These are phyloP conservation scores for Drosophila guanche DNA, from an alignment of 1,140 invertebrate species.

Conservation along the genomic window DNA sequence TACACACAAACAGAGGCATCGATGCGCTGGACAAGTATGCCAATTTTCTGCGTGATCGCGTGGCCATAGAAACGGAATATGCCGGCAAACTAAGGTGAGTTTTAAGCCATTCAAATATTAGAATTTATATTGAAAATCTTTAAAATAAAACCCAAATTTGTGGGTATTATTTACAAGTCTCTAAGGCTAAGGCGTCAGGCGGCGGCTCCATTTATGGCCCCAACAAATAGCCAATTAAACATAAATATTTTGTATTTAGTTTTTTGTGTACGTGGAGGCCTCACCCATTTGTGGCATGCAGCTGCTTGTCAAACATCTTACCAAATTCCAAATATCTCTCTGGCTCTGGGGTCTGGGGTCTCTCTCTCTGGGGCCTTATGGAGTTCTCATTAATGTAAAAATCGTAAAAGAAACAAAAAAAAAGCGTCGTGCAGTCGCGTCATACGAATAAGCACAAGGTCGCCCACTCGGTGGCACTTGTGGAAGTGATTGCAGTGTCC, in stretches of 20 bases:
- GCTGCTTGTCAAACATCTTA: constrained; percentile 26
- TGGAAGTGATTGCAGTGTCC: constrained; percentile 55
- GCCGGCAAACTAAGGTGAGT: constrained; percentile 96
- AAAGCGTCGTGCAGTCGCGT: background rate
- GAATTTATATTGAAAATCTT: background rate
- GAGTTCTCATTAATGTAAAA: constrained; percentile 67
- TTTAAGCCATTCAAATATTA: too few relatives aligned
- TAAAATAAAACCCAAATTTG: too few relatives aligned
- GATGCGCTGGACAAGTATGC: constrained; percentile 98
- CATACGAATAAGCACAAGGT: constrained; percentile 66
- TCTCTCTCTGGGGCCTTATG: constrained; percentile 3
- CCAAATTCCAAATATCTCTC: constrained; percentile 38
- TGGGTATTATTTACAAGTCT: constrained; percentile 13
- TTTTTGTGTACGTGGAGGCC: constrained; percentile 41
- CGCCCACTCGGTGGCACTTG: constrained; percentile 42
- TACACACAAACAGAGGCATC: constrained; percentile 98
- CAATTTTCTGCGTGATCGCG: constrained; percentile 96
- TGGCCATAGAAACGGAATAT: constrained; percentile 97
- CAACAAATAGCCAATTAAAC: constrained; percentile 65
- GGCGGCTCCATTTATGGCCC: constrained; percentile 56
- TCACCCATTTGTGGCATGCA: constrained; percentile 58
- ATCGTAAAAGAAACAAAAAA: constrained; percentile 19
- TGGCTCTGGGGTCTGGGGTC: too few relatives aligned
- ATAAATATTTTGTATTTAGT: constrained; percentile 44
- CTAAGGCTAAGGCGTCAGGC: constrained; percentile 34